These are phyloP conservation scores for Rana temporaria DNA, from an alignment of 2,113 vertebrate genomes.

Conservation along the genomic window DNA sequence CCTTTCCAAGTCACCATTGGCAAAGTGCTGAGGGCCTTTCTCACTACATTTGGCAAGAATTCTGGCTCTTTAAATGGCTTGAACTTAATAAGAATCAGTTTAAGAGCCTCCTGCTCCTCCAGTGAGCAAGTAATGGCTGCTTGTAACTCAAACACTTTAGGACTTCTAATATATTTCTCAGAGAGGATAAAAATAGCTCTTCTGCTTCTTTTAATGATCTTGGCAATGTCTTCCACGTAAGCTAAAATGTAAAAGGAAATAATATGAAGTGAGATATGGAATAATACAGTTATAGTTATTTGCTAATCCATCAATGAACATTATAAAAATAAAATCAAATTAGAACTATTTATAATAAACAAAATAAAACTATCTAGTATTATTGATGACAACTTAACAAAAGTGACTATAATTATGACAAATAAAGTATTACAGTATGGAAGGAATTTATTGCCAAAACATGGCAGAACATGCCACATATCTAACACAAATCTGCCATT, in stretches of 20 bases:
- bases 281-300: not conserved
- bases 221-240: constrained; percentile 84
- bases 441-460: no score
- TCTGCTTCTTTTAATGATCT: constrained; percentile 78
- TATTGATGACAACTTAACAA: no score
- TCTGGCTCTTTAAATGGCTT: constrained; percentile 70
- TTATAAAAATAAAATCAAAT: not conserved
- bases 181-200: constrained; percentile 84
- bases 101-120: constrained; percentile 70
- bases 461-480: no score
- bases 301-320: not conserved
- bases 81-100: constrained; percentile 77
- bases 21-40: constrained; percentile 79
- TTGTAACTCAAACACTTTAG: constrained; percentile 83
- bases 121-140: constrained; percentile 79
- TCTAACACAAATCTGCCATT: no score
- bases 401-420: no score
- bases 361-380: no score
- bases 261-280: not conserved
- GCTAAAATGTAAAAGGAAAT: constrained; percentile 65
- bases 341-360: no score
- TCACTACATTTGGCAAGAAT: constrained; percentile 76
- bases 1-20: constrained; percentile 77
- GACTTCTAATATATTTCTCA: constrained; percentile 75
- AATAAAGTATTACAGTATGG: no score